A percentile compares a stretch with the other conserved stretches of the same genome.
These are phyloP conservation scores for Trinorchestia longiramus DNA, from an alignment of 1,140 invertebrate genomes.

Conservation along the genomic window DNA sequence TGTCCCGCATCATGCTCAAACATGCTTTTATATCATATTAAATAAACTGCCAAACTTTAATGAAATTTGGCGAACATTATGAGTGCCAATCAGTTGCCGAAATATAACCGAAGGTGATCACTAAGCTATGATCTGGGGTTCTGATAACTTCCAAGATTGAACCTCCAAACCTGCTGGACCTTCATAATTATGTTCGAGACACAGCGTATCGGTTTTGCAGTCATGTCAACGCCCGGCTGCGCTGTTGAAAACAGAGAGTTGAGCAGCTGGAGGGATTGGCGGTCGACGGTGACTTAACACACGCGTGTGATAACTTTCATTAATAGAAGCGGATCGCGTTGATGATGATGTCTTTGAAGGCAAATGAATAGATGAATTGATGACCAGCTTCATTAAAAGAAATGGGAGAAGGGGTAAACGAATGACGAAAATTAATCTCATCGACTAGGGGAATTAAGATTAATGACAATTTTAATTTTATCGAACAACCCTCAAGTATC, in stretches of 20 bases:
- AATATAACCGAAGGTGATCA: background rate
- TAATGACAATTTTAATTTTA: no score
- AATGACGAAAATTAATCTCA: no score
- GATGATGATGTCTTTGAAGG: background rate
- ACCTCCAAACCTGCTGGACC: no score
- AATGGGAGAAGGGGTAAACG: no score
- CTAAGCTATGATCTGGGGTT: background rate
- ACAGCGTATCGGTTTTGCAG: background rate
- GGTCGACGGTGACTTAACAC: background rate
- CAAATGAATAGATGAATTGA: no score
- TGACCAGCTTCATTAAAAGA: no score
- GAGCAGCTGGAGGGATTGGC: background rate
- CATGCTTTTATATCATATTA: background rate
- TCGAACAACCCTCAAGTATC: no score
- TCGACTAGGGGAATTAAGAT: no score
- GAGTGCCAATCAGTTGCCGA: background rate
- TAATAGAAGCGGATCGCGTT: no score
- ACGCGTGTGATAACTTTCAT: no score
- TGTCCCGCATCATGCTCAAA: background rate
- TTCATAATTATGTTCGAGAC: background rate
- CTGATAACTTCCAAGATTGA: background rate
- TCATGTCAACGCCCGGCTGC: no score
- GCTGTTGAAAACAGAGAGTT: background rate
- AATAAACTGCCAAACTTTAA: background rate
- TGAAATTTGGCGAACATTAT: background rate